Base-by-base conservation (phyloP, 2,797 vertebrate species). In the Dendrocincla tyrannina region DNA sequence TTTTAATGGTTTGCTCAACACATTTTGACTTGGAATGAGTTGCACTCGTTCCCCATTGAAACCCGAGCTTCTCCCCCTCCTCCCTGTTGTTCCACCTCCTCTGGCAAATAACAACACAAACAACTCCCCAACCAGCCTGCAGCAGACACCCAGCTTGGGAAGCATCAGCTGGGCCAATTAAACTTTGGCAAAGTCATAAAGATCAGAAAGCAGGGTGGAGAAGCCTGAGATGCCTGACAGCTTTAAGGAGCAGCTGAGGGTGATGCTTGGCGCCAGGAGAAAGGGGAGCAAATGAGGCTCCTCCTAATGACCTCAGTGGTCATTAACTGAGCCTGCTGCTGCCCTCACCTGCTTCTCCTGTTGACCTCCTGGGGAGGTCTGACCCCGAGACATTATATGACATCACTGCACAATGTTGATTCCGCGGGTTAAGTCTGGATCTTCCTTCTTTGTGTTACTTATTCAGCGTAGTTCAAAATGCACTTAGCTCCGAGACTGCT, bases 91-190 rank as follows among this genome's bases (percentile, higher is more conserved):
- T 63, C 75, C 66, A 42, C 42, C 39, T 93, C 80, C 74, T 79
- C 67, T 73, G 70, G 50, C 80, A 77, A 79, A 73, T 11, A 82
- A 35, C 10, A 75, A 2, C 80, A 70, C 78, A 52, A 91, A 42
- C 22, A 60, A 53, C 56, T 53, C 64, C 32, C 27, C 17, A 42
- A 33, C 55, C 63, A 90, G 67, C 46, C 88, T 76, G 67, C 70
- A 84, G 91, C 90, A 88, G 69, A 13, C 33, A 55, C 58, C 59
- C 69, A 42, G 84, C 91, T 56, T 27, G 53, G 82, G 84, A 53
- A 41, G 74, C 89, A 92, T 95, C 96, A 96, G 86, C 96, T 95
- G 93, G 84, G 68, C 95, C 91, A 95, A 91, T 96, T 94, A 93
- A 92, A 94, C 80, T 94, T 77, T 93, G 96, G 84, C 93, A 92